These are phyloP conservation scores for Dasyprocta punctata DNA, from an alignment of 2,113 vertebrate genomes.

Conservation along the genomic window DNA sequence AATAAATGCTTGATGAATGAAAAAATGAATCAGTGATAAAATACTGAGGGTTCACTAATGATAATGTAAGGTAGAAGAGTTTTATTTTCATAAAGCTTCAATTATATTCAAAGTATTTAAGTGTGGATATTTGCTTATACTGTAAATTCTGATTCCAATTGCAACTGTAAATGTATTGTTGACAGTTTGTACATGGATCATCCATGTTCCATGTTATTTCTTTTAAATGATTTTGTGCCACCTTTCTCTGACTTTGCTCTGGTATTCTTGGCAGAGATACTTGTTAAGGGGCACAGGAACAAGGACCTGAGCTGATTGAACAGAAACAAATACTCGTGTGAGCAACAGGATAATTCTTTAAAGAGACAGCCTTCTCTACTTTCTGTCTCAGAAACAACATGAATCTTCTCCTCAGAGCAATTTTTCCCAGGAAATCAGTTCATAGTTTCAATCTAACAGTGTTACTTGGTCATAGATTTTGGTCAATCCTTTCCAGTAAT, in stretches of 20 bases:
- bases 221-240: neutral
- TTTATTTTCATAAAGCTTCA: constrained; percentile 37
- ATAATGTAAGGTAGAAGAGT: neutral
- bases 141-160: neutral
- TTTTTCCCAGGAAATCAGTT: constrained; percentile 1
- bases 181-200: neutral
- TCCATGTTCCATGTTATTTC: neutral
- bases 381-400: neutral
- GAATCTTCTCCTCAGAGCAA: neutral
- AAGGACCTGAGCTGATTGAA: neutral
- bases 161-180: neutral
- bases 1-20: neutral
- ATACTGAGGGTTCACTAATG: neutral
- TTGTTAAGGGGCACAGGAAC: neutral
- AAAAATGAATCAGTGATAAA: neutral
- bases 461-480: neutral
- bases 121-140: neutral
- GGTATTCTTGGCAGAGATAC: neutral
- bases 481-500: neutral
- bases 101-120: neutral
- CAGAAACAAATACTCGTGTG: neutral
- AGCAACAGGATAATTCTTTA: neutral
- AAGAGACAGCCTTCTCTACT: neutral
- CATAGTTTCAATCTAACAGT: neutral
- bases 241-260: neutral